phyloP scores from a whole-genome alignment of 2,113 vertebrate genomes.

The Paramormyrops kingsleyae region DNA sequence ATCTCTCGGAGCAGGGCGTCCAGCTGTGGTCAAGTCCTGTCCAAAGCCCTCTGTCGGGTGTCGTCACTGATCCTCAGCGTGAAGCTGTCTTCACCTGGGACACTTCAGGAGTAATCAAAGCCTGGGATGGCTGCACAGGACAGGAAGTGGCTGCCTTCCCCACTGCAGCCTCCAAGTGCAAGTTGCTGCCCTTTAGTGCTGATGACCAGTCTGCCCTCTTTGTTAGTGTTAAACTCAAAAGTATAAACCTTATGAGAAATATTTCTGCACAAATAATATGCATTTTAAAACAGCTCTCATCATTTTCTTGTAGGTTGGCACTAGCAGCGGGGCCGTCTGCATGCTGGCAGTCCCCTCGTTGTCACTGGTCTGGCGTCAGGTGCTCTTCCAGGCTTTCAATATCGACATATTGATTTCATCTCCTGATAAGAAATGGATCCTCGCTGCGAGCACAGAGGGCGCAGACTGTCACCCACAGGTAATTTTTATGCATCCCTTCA shows the following conservation, averaged over 20 bases:
- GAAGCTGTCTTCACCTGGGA: constrained; percentile 53
- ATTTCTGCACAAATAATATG: background rate
- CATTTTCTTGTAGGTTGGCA: constrained; percentile 48
- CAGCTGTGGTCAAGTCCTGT: constrained; percentile 58
- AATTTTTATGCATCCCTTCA: background rate
- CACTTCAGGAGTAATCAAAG: constrained; percentile 41
- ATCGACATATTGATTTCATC: constrained; percentile 51
- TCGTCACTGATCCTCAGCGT: constrained; percentile 41
- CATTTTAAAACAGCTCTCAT: background rate
- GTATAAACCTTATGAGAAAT: background rate
- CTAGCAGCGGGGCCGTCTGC: constrained; percentile 43
- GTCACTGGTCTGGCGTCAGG: constrained; percentile 38
- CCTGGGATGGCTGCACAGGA: constrained; percentile 54
- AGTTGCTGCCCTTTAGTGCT: constrained; percentile 45
- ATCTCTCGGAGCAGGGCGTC: constrained; percentile 41
- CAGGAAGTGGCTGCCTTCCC: constrained; percentile 47
- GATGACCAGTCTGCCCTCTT: constrained; percentile 46
- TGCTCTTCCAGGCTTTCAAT: constrained; percentile 41
- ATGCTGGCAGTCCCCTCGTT: constrained; percentile 44
- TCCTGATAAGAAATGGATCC: constrained; percentile 57
- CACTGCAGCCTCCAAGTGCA: constrained; percentile 27
- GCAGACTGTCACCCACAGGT: constrained; percentile 50
- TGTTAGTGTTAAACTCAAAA: constrained; percentile 40
- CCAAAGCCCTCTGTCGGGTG: constrained; percentile 51
- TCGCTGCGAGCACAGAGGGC: constrained; percentile 35